Evolutionary conservation across 2,113 vertebrate genomes (phyloP), one percentile per base, ranked within the genome.

Genomic region (Periophthalmus modestus): DNA sequence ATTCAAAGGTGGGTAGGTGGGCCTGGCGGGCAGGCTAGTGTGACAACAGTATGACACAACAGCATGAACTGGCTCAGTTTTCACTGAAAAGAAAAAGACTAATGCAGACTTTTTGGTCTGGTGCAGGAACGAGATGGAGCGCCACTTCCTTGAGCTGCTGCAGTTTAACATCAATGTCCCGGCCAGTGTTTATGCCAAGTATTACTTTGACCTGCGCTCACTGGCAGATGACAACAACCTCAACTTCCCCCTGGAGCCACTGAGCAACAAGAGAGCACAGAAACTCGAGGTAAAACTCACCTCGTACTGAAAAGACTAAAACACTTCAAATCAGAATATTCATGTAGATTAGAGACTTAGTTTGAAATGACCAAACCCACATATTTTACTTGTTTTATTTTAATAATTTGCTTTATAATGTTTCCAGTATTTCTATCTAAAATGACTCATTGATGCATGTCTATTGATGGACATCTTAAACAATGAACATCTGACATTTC

Each of bases 161-260:
- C 98, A 99, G 93, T 99, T 99, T 91, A 99, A 99, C 92, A 99
- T 99, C 89, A 99, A 99, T 7, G 97, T 99, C 84, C 98, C 98
- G 14, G 97, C 97, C 86, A 99, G 98, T 74, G 97, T 99, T 85
- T 99, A 99, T 63, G 98, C 98, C 89, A 99, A 99, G 94, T 99
- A 99, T 93, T 99, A 99, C 89, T 99, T 99, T 85, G 98, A 99
- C 92, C 94, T 99, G 83, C 97, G 98, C 70, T 99, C 96, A 4
- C 92, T 99, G 86, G 97, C 98, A 9, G 97, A 99, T 84, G 95
- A 96, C 0, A 99, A 99, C 90, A 98, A 97, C 90, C 93, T 99
- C 81, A 97, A 92, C 83, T 96, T 97, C 89, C 96, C 97, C 15
- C 91, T 98, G 92, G 97, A 99, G 89, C 96, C 97, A 1, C 95